Evolutionary conservation across 2,797 vertebrate species (phyloP).

Genomic region (Eidolon dupreanum): DNA sequence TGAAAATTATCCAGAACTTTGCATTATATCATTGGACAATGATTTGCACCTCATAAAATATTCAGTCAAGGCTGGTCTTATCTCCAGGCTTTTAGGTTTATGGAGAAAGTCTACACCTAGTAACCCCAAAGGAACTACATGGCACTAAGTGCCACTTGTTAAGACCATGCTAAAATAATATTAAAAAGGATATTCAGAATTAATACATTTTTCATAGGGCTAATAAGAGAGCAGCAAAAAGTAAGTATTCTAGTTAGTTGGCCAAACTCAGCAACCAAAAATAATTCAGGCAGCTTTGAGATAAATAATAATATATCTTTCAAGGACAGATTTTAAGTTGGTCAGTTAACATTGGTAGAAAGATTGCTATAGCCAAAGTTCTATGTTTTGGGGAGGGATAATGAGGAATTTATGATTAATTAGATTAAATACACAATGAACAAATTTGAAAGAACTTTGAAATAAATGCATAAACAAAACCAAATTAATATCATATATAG

Average conservation of each 20-base stretch:
- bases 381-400: no score
- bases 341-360: no score
- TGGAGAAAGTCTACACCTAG: not conserved
- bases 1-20: not conserved
- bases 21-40: not conserved
- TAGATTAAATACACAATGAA: no score
- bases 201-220: not conserved
- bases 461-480: no score
- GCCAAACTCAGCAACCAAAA: no score
- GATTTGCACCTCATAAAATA: not conserved
- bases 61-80: not conserved
- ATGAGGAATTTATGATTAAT: no score
- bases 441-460: no score
- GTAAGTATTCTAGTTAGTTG: not conserved
- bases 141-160: not conserved
- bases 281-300: no score
- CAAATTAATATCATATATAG: no score
- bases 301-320: no score
- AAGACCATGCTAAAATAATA: not conserved
- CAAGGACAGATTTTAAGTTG: no score
- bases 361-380: no score
- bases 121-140: not conserved
- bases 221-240: not conserved
- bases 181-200: not conserved
- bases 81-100: not conserved